These are phyloP conservation scores for Oconnorella tubifera DNA, from an alignment of 2,888 invertebrate species.

Conservation along the genomic window DNA sequence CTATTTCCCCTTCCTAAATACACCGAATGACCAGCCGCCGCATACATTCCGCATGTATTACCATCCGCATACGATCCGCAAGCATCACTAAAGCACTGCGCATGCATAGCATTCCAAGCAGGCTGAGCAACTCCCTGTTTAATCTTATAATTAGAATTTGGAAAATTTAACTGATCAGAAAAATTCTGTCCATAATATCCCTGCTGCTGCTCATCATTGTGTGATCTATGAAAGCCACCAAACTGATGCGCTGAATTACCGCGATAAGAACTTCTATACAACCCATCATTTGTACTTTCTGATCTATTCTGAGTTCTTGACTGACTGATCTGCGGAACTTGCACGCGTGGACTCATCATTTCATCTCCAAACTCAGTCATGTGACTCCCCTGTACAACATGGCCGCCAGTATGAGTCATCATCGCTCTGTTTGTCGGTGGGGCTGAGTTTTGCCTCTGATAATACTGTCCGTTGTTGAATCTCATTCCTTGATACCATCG, in stretches of 20 bases:
- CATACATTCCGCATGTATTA: too few species aligned
- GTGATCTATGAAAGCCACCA: neutral
- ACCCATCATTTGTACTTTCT: too few species aligned
- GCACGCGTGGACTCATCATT: conserved; percentile 50
- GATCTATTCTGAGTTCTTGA: conserved; percentile 29
- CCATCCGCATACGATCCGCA: too few species aligned
- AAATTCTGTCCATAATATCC: neutral
- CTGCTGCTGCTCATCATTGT: too few species aligned
- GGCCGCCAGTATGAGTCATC: neutral
- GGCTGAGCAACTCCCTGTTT: too few species aligned
- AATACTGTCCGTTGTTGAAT: neutral
- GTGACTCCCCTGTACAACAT: neutral
- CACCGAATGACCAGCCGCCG: too few species aligned
- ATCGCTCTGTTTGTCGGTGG: too few species aligned
- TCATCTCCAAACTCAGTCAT: conserved; percentile 32
- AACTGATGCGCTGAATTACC: neutral
- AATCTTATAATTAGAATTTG: neutral
- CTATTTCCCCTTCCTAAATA: too few species aligned
- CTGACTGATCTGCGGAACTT: conserved; percentile 53
- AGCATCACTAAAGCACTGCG: too few species aligned
- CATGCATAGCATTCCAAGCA: neutral
- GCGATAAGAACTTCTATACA: too few species aligned
- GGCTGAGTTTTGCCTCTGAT: neutral
- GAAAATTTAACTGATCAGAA: neutral
- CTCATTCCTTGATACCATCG: neutral